A percentile compares a stretch with the other conserved stretches of the same genome.
Conservation (phyloP, 2,888 invertebrate genomes). For the Smittia aterrima region DNA sequence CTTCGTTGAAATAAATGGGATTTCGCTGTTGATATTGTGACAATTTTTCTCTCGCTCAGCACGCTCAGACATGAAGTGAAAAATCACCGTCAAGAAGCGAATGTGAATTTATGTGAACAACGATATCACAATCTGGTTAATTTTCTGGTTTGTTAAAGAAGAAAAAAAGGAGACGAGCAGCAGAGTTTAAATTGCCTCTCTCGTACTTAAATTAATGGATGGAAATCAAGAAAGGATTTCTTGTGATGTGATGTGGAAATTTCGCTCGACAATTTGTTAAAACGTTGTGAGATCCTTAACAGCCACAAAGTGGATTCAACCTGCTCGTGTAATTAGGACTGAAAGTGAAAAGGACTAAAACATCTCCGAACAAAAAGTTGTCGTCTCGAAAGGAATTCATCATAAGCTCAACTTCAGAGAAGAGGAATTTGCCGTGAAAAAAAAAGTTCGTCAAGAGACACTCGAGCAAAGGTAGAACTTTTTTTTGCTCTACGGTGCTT, state of each 20-base stretch:
- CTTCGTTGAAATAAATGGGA: neutral
- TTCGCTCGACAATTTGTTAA: too few species aligned
- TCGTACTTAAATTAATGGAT: too few species aligned
- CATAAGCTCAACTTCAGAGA: neutral
- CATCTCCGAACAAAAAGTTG: neutral
- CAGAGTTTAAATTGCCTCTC: neutral
- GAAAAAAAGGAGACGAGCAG: too few species aligned
- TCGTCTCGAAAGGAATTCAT: too few species aligned
- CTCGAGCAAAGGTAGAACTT: slow-evolving; percentile 2
- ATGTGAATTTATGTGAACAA: neutral
- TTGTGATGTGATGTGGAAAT: too few species aligned
- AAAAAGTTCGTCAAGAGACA: neutral
- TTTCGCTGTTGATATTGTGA: neutral
- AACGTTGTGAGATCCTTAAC: too few species aligned
- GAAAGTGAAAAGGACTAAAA: neutral
- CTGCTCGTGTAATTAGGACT: neutral
- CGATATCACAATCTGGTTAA: slow-evolving; percentile 1
- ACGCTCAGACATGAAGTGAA: neutral
- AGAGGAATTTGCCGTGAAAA: neutral
- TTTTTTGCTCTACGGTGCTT: slow-evolving; percentile 25
- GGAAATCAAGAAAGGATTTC: too few species aligned
- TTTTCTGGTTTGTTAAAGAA: neutral
- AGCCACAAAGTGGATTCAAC: neutral
- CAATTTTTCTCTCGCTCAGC: neutral
- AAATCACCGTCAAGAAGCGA: neutral